A percentile compares a stretch with the other conserved stretches of the same genome.
Conservation (phyloP, 2,888 invertebrate genomes). For the Rhodophaea formosa region DNA sequence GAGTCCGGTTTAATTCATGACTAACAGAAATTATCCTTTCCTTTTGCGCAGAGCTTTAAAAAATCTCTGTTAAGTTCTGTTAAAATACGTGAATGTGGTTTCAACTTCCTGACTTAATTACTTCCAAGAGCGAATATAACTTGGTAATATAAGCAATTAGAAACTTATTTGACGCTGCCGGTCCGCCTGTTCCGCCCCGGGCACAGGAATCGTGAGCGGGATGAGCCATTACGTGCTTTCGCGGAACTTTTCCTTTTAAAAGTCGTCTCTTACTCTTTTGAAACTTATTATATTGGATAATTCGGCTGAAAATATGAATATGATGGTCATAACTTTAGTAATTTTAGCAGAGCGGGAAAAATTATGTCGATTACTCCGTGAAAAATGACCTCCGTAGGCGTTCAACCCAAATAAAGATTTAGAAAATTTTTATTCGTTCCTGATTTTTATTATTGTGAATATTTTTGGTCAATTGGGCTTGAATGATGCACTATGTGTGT, state of each 20-base stretch:
- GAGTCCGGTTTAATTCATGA: constrained; percentile 36
- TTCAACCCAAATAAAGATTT: constrained; percentile 49
- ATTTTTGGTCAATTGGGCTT: neutral
- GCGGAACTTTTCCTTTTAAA: constrained; percentile 79
- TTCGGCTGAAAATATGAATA: constrained; percentile 75
- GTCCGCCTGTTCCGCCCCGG: constrained; percentile 75
- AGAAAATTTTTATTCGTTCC: neutral
- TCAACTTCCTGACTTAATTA: constrained; percentile 75
- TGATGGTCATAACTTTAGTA: constrained; percentile 72
- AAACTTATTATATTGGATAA: constrained; percentile 79
- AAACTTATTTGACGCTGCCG: constrained; percentile 80
- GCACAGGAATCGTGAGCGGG: constrained; percentile 75
- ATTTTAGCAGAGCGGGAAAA: constrained; percentile 64
- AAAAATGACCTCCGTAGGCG: constrained; percentile 62
- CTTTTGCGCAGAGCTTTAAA: constrained; percentile 31
- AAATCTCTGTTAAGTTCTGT: constrained; percentile 47
- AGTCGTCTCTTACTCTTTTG: constrained; percentile 77
- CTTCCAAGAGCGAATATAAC: constrained; percentile 76
- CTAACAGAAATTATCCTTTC: constrained; percentile 35
- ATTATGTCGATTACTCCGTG: constrained; percentile 62
- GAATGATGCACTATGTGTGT: no score
- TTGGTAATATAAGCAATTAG: constrained; percentile 81
- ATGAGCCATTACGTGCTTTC: constrained; percentile 80
- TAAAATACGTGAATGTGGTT: constrained; percentile 67
- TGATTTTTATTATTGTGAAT: neutral